Evolutionary conservation across 2,888 invertebrate genomes (phyloP), one percentile per base, ranked within the genome.

Genomic region (Ochropleura leucogaster): DNA sequence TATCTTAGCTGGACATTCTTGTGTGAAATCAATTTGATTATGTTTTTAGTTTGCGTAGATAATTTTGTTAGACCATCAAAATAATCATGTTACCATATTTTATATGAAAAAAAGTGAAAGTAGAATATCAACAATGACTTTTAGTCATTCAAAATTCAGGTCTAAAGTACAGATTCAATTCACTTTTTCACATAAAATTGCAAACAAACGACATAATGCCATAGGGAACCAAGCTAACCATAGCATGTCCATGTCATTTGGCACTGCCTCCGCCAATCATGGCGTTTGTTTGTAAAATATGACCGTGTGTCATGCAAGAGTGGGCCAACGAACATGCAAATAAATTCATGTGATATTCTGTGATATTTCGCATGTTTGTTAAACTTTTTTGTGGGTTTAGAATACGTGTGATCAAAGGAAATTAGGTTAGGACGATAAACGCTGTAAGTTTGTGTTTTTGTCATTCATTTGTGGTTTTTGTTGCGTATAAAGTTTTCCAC

Each of bases 251-350:
- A 81, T 81, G 77, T 84, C 73, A 80, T 78, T 77, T 69, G 57
- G 70, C 74, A 60, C 63, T 63, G 74, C 68, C 68, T 68, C 74
- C 74, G 87, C 79, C 88, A 88, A 85, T 88, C 87, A 80, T 62
- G 70, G 66, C 75, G 73, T 80, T 85, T 72, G 60, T 64, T 66
- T 64, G 53, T 86, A 59, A 86, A 82, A 76, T 82, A 88, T 75
- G 83, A 77, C 70, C 69, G 65, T 51, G 76, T 88, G 87, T 75
- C 87, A 87, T 83, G 87, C 83, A 59, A 88, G 59, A 87, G 71
- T 77, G 63, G 77, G 69, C 70, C 69, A 71, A n/a, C n/a, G 46
- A 65, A 76, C 78, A 83, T 79, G 85, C 76, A 70, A 85, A 86
- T 77, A 70, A 85, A 86, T 77, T 75, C 68, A 70, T 80, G 72